A percentile compares a stretch with the other conserved stretches of the same genome.
Conservation (phyloP, 2,888 invertebrate species). For the Odontocolon sp. region DNA sequence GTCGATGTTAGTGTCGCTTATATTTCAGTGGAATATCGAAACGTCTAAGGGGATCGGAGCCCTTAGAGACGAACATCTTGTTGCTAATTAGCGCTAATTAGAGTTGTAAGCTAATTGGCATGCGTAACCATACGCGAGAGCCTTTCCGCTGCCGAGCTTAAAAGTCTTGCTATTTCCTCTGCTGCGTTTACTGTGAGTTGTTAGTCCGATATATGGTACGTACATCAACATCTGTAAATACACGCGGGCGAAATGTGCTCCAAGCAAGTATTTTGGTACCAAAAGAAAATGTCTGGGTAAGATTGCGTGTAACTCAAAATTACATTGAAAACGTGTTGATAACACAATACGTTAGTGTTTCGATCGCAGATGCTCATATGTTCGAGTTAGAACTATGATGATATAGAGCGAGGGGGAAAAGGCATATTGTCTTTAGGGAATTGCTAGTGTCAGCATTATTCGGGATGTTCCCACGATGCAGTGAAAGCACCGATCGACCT, state of each 20-base stretch:
- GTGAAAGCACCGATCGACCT: conserved; percentile 21
- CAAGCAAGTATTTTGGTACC: no score
- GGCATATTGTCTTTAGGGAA: conserved; percentile 19
- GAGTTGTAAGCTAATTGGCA: conserved; percentile 62
- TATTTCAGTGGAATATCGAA: conserved; percentile 36
- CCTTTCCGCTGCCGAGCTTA: conserved; percentile 13
- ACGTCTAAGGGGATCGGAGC: conserved; percentile 32
- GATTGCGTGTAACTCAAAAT: neutral
- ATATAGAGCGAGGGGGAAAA: conserved; percentile 14
- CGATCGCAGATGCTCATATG: conserved; percentile 38
- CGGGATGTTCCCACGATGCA: conserved; percentile 16
- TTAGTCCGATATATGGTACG: no score
- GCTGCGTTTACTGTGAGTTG: no score
- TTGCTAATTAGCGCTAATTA: conserved; percentile 69
- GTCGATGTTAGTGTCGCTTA: conserved; percentile 33
- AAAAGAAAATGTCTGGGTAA: neutral
- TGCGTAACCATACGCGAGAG: conserved; percentile 57
- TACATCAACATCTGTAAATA: no score
- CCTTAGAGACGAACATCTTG: conserved; percentile 12
- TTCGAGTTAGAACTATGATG: conserved; percentile 7
- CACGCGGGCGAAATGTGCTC: no score
- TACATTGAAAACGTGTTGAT: neutral
- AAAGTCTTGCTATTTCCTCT: no score
- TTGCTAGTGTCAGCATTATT: conserved; percentile 40
- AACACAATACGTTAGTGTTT: neutral